Evolutionary conservation across 2,113 vertebrate species (phyloP).

Genomic region (Quiscalus mexicanus): DNA sequence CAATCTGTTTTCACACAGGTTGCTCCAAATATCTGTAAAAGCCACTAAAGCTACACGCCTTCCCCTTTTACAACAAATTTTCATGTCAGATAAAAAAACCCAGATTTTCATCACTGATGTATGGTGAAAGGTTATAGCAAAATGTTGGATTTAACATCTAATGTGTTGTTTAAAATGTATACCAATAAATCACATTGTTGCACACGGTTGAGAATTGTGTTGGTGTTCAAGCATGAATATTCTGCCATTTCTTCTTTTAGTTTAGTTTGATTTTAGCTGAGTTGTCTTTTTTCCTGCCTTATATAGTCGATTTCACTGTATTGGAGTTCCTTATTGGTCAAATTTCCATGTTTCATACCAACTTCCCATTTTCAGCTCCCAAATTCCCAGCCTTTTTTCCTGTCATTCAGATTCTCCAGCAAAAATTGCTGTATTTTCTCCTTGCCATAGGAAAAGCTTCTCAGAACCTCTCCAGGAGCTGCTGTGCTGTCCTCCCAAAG

Average conservation of each 20-base stretch:
- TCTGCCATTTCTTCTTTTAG: background rate
- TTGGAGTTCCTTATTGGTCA: background rate
- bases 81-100: background rate
- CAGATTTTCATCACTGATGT: background rate
- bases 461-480: no score
- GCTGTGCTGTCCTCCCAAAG: no score
- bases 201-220: background rate
- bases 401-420: no score
- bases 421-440: no score
- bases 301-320: background rate
- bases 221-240: background rate
- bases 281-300: background rate
- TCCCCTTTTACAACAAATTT: background rate
- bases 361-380: background rate
- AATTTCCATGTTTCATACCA: background rate
- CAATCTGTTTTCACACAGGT: background rate
- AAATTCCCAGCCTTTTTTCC: background rate
- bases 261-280: background rate
- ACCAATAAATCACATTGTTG: background rate
- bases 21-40: background rate
- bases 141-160: background rate
- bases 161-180: background rate
- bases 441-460: no score
- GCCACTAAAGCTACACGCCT: background rate
- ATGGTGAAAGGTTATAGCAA: background rate